phyloP scores from a whole-genome alignment of 2,888 invertebrate genomes.

The Monopis laevigella region DNA sequence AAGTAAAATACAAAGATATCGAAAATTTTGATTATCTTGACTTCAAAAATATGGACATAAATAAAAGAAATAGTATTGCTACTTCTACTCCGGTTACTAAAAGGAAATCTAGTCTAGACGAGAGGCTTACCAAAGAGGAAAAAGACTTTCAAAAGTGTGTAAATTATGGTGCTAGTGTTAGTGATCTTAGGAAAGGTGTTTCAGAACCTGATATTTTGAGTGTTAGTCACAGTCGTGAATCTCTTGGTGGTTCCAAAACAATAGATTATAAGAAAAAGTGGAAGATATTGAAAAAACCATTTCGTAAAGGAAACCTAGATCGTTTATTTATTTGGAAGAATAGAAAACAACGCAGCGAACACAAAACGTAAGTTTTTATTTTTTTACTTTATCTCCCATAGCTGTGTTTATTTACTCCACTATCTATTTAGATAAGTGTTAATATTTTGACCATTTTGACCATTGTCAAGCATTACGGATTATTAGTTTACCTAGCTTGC shows the following conservation, averaged over 20 bases:
- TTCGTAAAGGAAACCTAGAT: conserved; percentile 51
- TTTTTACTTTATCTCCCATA: no score
- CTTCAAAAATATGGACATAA: conserved; percentile 4
- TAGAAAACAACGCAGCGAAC: conserved; percentile 24
- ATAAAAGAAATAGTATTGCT: conserved; percentile 22
- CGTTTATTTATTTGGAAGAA: conserved; percentile 51
- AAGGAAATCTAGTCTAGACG: conserved; percentile 40
- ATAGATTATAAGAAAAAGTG: conserved; percentile 44
- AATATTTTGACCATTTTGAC: no score
- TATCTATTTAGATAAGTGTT: no score
- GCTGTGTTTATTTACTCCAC: no score
- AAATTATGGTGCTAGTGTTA: conserved; percentile 32
- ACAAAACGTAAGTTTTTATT: conserved; percentile 52
- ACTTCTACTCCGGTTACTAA: conserved; percentile 52
- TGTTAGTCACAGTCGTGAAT: conserved; percentile 30
- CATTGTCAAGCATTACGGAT: no score
- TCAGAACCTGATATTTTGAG: conserved; percentile 52
- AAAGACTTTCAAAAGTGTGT: conserved; percentile 44
- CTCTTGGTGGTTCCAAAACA: conserved; percentile 34
- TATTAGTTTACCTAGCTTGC: no score
- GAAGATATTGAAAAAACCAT: conserved; percentile 45
- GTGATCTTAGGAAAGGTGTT: conserved; percentile 43
- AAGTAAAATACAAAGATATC: background rate
- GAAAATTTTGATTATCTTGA: conserved; percentile 1
- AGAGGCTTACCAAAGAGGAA: conserved; percentile 23